Percentiles rank a stretch among this genome's conserved stretches.
These are phyloP conservation scores for Microcebus jonahi DNA, from an alignment of 2,113 vertebrate species.

Conservation along the genomic window DNA sequence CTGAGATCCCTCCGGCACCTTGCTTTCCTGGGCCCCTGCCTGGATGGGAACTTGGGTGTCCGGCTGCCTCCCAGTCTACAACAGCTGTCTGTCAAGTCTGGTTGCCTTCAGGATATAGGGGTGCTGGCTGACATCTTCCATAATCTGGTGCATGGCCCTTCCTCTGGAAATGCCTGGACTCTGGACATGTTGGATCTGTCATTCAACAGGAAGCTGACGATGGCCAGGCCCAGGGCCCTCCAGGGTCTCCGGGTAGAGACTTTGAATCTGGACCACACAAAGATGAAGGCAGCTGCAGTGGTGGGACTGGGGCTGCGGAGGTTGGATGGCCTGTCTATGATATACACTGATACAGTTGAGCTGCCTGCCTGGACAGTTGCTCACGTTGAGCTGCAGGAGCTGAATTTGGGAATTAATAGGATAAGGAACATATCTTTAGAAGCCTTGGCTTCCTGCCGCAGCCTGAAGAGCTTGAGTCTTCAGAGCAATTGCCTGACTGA, in stretches of 20 bases:
- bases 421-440: background rate
- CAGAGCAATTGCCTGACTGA: background rate
- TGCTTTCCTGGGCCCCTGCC: background rate
- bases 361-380: background rate
- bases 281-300: background rate
- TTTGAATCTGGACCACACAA: background rate
- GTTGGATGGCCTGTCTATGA: background rate
- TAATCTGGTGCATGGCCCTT: background rate
- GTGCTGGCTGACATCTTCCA: constrained; percentile 11
- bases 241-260: constrained; percentile 12
- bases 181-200: constrained; percentile 13
- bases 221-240: background rate
- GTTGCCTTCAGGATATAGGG: background rate
- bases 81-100: rapidly evolving
- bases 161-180: background rate
- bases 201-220: background rate
- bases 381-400: background rate
- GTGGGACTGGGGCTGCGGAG: background rate
- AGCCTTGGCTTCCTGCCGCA: constrained; percentile 14
- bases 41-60: background rate
- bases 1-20: constrained; percentile 35
- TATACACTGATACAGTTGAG: rapidly evolving
- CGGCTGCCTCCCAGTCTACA: background rate
- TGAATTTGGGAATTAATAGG: background rate
- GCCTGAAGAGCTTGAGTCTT: background rate